Conservation (phyloP, 2,888 invertebrate species). For the Alviniconcha strummeri region DNA sequence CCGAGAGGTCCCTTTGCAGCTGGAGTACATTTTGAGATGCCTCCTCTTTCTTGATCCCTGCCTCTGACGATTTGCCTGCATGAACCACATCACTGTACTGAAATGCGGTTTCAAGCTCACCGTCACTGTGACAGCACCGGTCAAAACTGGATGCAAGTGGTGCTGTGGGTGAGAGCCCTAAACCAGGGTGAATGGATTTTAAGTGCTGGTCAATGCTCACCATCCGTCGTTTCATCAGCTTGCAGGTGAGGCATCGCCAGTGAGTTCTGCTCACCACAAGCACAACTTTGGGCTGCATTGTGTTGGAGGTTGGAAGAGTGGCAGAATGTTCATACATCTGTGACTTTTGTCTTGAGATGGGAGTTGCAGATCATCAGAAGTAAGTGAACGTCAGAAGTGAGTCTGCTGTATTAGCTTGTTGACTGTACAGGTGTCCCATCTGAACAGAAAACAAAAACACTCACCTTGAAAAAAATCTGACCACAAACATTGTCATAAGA, state of each 20-base stretch:
- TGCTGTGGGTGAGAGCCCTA: no score
- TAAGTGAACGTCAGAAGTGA: background rate
- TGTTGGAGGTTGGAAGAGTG: background rate
- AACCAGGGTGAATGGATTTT: background rate
- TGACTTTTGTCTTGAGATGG: background rate
- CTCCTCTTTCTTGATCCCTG: background rate
- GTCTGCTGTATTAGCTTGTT: background rate
- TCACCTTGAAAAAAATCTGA: no score
- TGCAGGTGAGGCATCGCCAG: conserved; percentile 30
- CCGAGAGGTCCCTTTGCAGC: no score
- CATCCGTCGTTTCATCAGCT: background rate
- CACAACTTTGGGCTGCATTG: conserved; percentile 23
- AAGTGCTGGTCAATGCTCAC: conserved; percentile 30
- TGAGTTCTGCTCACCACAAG: conserved; percentile 25
- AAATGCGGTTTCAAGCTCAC: conserved; percentile 19
- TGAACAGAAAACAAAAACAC: no score
- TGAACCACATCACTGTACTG: background rate
- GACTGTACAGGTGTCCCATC: no score
- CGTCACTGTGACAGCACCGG: conserved; percentile 14
- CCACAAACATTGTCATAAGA: no score
- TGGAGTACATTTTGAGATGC: background rate
- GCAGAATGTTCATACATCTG: background rate
- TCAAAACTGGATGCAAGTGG: background rate
- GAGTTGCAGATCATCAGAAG: background rate
- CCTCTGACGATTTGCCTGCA: background rate